Evolutionary conservation across 2,797 vertebrate species (phyloP).

Genomic region (Harpagifer antarcticus): DNA sequence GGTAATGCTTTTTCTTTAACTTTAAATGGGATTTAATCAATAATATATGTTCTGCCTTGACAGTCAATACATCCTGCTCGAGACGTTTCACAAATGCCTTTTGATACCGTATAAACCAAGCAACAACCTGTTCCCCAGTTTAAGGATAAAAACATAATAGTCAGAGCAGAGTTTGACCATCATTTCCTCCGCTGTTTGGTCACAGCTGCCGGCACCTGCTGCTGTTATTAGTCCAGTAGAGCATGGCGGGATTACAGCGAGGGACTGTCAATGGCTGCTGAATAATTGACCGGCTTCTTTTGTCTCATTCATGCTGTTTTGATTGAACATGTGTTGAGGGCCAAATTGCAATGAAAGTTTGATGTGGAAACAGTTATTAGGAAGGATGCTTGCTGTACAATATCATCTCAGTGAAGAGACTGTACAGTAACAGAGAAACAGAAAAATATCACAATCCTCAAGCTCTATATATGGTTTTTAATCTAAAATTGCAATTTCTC

Average conservation of each 20-base stretch:
- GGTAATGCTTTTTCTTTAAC: neutral
- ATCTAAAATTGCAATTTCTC: neutral
- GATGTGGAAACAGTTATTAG: neutral
- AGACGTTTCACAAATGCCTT: too few species aligned
- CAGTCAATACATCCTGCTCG: neutral
- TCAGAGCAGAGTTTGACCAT: neutral
- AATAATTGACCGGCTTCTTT: slow-evolving; percentile 62
- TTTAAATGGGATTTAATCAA: neutral
- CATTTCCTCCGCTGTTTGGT: neutral
- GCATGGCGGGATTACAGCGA: slow-evolving; percentile 55
- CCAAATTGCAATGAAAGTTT: slow-evolving; percentile 16
- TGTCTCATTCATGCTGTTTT: slow-evolving; percentile 43
- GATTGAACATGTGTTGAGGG: slow-evolving; percentile 34
- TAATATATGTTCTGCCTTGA: neutral
- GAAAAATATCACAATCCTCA: neutral
- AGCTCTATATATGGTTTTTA: too few species aligned
- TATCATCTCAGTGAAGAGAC: neutral
- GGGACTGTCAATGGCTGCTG: slow-evolving; percentile 41
- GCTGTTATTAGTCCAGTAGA: slow-evolving; percentile 55
- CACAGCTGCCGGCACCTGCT: slow-evolving; percentile 54
- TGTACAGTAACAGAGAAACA: neutral
- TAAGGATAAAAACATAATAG: neutral
- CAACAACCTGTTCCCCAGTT: neutral
- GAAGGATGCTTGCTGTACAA: neutral
- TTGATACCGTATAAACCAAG: neutral